Conservation (phyloP, 2,888 invertebrate genomes). For the Masnerella sp. region DNA sequence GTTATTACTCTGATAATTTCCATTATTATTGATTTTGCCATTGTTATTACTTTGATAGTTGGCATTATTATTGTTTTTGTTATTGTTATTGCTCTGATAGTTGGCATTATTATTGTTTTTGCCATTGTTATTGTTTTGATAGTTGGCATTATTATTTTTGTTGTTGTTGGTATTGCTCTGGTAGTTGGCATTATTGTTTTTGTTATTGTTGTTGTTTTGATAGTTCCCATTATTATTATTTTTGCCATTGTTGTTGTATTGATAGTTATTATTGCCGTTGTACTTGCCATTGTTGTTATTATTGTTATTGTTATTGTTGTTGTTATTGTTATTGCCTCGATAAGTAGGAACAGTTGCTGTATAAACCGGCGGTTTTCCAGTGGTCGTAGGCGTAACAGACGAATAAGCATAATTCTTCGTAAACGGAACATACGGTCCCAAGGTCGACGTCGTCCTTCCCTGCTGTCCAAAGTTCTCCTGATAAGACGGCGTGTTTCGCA, state of each 20-base stretch:
- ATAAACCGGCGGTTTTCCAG: slow-evolving; percentile 64
- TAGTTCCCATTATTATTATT: slow-evolving; percentile 61
- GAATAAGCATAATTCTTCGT: slow-evolving; percentile 72
- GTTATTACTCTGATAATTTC: slow-evolving; percentile 87
- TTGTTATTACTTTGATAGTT: no score
- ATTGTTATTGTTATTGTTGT: slow-evolving; percentile 60
- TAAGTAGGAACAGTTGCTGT: slow-evolving; percentile 72
- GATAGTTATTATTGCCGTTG: no score
- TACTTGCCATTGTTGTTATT: no score
- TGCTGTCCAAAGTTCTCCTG: slow-evolving; percentile 67
- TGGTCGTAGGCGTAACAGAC: slow-evolving; percentile 61
- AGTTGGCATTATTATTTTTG: slow-evolving; percentile 65
- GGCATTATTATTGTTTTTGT: slow-evolving; percentile 59
- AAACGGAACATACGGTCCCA: slow-evolving; percentile 74
- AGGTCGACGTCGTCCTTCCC: slow-evolving; percentile 70
- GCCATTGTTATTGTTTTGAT: slow-evolving; percentile 61
- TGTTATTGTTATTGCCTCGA: slow-evolving; percentile 59
- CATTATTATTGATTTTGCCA: slow-evolving; percentile 85
- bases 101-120: slow-evolving; percentile 65
- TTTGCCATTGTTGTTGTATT: slow-evolving; percentile 57
- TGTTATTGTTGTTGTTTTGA: slow-evolving; percentile 59
- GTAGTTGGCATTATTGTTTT: slow-evolving; percentile 66
- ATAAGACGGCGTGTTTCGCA: slow-evolving; percentile 55
- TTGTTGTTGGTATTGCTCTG: slow-evolving; percentile 59
- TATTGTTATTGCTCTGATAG: slow-evolving; percentile 62